Percentiles rank a stretch among this genome's conserved stretches.
These are phyloP conservation scores for Bellardia pandia DNA, from an alignment of 2,888 invertebrate genomes.

Conservation along the genomic window DNA sequence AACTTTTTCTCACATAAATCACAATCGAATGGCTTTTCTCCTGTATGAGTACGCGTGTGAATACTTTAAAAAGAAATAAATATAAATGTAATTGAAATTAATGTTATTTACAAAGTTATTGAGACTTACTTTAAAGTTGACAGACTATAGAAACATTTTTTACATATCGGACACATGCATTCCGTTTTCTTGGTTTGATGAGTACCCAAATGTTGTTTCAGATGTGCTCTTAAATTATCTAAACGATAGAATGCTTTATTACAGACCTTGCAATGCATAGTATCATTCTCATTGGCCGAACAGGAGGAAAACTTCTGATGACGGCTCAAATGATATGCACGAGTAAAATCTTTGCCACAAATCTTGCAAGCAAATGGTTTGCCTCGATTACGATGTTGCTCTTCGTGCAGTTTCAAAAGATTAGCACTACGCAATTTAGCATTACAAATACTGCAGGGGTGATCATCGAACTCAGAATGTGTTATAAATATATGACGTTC, in stretches of 20 bases:
- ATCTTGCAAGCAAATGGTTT: slow-evolving; percentile 88
- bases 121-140: slow-evolving; percentile 85
- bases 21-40: slow-evolving; percentile 88
- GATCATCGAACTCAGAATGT: slow-evolving; percentile 88
- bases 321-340: slow-evolving; percentile 89
- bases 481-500: slow-evolving; percentile 88
- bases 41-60: slow-evolving; percentile 89
- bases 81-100: neutral
- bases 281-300: slow-evolving; percentile 79
- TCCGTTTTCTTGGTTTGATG: slow-evolving; percentile 85
- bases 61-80: slow-evolving; percentile 82
- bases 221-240: slow-evolving; percentile 89
- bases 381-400: slow-evolving; percentile 86
- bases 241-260: slow-evolving; percentile 85
- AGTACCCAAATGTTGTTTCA: slow-evolving; percentile 88
- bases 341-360: slow-evolving; percentile 89
- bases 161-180: slow-evolving; percentile 87
- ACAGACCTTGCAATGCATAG: slow-evolving; percentile 83
- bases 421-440: slow-evolving; percentile 87
- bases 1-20: slow-evolving; percentile 89
- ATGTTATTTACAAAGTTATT: neutral
- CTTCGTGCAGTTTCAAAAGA: slow-evolving; percentile 88
- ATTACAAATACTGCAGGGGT: slow-evolving; percentile 88
- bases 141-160: slow-evolving; percentile 88
- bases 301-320: slow-evolving; percentile 82